Conservation (phyloP, 2,797 vertebrate species). For the Parambassis ranga region DNA sequence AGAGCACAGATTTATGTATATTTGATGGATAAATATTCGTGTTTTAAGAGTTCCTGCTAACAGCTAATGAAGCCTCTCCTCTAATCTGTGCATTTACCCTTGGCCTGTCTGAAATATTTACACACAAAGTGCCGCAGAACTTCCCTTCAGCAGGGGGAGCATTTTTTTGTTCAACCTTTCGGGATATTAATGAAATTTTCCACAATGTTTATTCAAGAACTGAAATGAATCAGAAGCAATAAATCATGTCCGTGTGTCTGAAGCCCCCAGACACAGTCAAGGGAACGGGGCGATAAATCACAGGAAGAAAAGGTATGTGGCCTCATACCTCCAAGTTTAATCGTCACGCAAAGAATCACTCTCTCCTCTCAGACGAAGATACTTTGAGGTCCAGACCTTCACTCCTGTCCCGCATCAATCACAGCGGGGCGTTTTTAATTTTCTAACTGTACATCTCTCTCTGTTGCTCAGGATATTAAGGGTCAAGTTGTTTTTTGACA, state of each 20-base stretch:
- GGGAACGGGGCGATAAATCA: constrained; percentile 76
- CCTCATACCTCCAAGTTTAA: constrained; percentile 75
- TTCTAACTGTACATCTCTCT: constrained; percentile 38
- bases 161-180: constrained; percentile 57
- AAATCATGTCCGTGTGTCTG: constrained; percentile 43
- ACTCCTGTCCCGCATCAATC: constrained; percentile 67
- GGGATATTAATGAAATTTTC: constrained; percentile 60
- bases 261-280: constrained; percentile 67
- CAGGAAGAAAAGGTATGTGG: constrained; percentile 66
- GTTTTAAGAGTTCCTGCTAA: background rate
- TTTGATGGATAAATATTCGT: too few species aligned
- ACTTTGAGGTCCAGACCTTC: constrained; percentile 66
- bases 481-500: constrained; percentile 45
- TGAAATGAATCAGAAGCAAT: constrained; percentile 55
- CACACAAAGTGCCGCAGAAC: constrained; percentile 27
- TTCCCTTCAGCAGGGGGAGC: constrained; percentile 14
- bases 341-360: constrained; percentile 62
- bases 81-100: constrained; percentile 18
- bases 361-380: constrained; percentile 52
- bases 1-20: background rate
- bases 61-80: background rate
- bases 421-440: constrained; percentile 54
- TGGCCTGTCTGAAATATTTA: constrained; percentile 58
- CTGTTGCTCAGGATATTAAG: constrained; percentile 11
- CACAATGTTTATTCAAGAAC: constrained; percentile 66